phyloP scores from a whole-genome alignment of 2,888 invertebrate species.

The Geotrupes spiniger region DNA sequence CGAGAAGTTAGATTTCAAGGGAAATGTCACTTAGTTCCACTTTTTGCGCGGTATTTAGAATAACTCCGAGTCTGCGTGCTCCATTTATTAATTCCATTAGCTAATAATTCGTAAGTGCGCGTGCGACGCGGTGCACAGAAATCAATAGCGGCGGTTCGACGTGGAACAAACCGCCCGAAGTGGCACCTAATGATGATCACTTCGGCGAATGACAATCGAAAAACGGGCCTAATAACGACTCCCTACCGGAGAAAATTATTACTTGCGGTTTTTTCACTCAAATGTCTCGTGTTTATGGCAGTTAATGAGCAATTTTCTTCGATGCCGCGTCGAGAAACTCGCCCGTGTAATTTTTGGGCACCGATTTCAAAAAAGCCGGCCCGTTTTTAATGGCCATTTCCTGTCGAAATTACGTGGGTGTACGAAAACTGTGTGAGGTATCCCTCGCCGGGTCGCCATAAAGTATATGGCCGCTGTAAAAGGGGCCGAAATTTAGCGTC shows the following conservation, averaged over 20 bases:
- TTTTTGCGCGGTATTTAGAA: too few relatives aligned
- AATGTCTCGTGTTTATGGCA: constrained; percentile 17
- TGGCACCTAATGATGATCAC: constrained; percentile 33
- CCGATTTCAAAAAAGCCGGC: background rate
- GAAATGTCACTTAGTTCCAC: too few relatives aligned
- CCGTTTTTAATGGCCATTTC: background rate
- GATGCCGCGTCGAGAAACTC: constrained; percentile 3
- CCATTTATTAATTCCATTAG: too few relatives aligned
- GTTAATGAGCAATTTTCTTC: constrained; percentile 19
- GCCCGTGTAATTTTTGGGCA: background rate
- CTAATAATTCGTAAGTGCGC: too few relatives aligned
- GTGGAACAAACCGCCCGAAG: too few relatives aligned
- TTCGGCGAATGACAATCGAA: constrained; percentile 34
- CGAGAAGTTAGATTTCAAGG: too few relatives aligned
- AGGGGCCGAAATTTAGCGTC: constrained; percentile 13
- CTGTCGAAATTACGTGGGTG: background rate
- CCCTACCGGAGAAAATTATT: constrained; percentile 23
- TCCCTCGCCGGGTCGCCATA: constrained; percentile 1
- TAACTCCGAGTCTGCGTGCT: too few relatives aligned
- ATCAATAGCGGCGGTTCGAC: too few relatives aligned
- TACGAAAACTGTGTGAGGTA: background rate
- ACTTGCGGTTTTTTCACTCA: constrained; percentile 20
- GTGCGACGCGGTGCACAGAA: too few relatives aligned
- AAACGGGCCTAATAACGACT: constrained; percentile 30
- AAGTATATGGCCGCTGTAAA: constrained; percentile 16